A percentile compares a stretch with the other conserved stretches of the same genome.
phyloP scores from a whole-genome alignment of 2,113 vertebrate genomes.

The Stegastes partitus region DNA sequence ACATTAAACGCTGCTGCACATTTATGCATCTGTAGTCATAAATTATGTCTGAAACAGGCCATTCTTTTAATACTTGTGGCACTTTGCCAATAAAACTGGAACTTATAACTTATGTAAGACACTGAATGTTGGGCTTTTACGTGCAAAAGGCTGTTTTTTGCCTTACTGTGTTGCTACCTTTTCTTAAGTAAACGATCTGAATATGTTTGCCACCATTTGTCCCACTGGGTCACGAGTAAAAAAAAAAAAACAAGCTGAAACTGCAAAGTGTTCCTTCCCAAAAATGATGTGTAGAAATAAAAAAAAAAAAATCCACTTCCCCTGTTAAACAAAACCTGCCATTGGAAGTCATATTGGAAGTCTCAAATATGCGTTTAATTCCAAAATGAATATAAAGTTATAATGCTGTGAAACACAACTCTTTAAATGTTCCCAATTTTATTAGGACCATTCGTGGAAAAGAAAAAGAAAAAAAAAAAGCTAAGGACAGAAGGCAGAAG shows the following conservation, averaged over 20 bases:
- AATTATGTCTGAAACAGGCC: too few relatives aligned
- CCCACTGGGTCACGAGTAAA: too few relatives aligned
- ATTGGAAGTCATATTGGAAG: neutral
- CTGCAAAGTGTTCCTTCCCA: neutral
- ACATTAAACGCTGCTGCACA: neutral
- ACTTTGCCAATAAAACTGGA: neutral
- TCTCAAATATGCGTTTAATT: neutral
- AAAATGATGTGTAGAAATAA: neutral
- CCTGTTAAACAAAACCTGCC: neutral
- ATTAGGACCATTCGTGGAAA: slow-evolving; percentile 37
- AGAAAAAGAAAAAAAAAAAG: too few relatives aligned
- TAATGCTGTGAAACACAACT: slow-evolving; percentile 10
- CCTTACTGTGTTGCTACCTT: neutral
- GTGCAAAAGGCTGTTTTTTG: neutral
- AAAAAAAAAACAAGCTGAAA: too few relatives aligned
- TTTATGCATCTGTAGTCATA: neutral
- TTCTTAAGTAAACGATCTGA: neutral
- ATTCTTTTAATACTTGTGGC: neutral
- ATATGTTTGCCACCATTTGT: neutral
- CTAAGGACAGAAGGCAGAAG: slow-evolving; percentile 7
- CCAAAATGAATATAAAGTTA: slow-evolving; percentile 25
- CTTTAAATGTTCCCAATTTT: slow-evolving; percentile 19
- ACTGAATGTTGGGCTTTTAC: neutral
- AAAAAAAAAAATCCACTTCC: neutral
- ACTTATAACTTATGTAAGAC: neutral